A percentile compares a stretch with the other conserved stretches of the same genome.
These are phyloP conservation scores for Pandemis heparana DNA, from an alignment of 2,888 invertebrate genomes.

Conservation along the genomic window DNA sequence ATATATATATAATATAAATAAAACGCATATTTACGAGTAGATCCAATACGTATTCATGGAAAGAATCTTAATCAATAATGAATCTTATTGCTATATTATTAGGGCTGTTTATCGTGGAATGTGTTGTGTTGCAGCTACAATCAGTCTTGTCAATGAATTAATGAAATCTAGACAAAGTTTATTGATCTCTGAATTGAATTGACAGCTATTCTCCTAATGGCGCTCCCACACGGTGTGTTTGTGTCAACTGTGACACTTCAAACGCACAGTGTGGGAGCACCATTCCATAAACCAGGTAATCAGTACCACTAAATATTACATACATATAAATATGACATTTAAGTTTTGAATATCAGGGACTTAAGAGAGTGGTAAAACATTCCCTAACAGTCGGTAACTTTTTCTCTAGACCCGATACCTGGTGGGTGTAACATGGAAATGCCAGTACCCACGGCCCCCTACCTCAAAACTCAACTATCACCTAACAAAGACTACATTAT, in stretches of 20 bases:
- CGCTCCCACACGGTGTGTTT: too few species aligned
- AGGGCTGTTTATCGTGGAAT: background rate
- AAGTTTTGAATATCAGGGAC: too few species aligned
- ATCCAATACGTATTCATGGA: background rate
- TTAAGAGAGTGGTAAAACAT: too few species aligned
- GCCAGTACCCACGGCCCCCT: conserved; percentile 86
- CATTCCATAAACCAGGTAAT: too few species aligned
- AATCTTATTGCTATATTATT: background rate
- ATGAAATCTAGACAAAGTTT: background rate
- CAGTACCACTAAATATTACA: too few species aligned
- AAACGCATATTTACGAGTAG: background rate
- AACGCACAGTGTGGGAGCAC: too few species aligned
- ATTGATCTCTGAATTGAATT: conserved; percentile 1
- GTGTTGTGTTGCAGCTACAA: background rate
- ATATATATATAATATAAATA: too few species aligned
- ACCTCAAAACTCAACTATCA: conserved; percentile 66
- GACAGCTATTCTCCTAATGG: background rate
- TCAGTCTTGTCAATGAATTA: background rate
- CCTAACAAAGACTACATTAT: conserved; percentile 71
- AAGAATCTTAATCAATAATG: background rate
- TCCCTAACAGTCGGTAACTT: background rate
- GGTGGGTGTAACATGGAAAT: conserved; percentile 92
- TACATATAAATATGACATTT: too few species aligned
- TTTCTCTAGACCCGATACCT: conserved; percentile 89
- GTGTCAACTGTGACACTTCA: too few species aligned